phyloP scores from a whole-genome alignment of 2,797 vertebrate species.

The Rhynchonycteris naso region DNA sequence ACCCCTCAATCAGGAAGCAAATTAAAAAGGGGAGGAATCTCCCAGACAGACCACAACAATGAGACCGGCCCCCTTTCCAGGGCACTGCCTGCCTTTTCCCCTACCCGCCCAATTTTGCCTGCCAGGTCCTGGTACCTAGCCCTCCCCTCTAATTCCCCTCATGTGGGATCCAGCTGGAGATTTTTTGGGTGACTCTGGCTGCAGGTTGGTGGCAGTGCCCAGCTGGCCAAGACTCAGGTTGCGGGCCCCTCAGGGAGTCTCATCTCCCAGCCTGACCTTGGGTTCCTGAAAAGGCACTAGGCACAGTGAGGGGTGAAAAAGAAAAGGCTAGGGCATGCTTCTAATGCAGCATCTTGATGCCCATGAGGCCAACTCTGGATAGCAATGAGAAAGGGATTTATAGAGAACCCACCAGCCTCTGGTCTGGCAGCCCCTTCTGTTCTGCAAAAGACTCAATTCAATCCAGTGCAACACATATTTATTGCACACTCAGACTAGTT shows the following conservation, averaged over 20 bases:
- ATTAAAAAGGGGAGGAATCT: slow-evolving; percentile 83
- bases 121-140: slow-evolving; percentile 64
- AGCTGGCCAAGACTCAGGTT: background rate
- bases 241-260: background rate
- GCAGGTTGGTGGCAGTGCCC: slow-evolving; percentile 6
- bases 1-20: slow-evolving; percentile 84
- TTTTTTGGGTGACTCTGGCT: background rate
- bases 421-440: background rate
- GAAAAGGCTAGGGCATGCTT: background rate
- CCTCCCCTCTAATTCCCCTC: background rate
- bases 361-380: background rate
- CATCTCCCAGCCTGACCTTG: background rate
- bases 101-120: slow-evolving; percentile 29
- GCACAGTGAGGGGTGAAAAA: background rate
- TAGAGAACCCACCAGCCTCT: background rate
- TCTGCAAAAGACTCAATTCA: background rate
- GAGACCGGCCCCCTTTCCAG: slow-evolving; percentile 76
- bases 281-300: background rate
- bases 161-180: background rate
- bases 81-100: slow-evolving; percentile 64
- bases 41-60: slow-evolving; percentile 83
- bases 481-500: background rate
- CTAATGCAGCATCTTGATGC: background rate
- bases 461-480: background rate
- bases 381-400: background rate